Base-by-base conservation (phyloP, 2,888 invertebrate species). In the Syrphus vitripennis region DNA sequence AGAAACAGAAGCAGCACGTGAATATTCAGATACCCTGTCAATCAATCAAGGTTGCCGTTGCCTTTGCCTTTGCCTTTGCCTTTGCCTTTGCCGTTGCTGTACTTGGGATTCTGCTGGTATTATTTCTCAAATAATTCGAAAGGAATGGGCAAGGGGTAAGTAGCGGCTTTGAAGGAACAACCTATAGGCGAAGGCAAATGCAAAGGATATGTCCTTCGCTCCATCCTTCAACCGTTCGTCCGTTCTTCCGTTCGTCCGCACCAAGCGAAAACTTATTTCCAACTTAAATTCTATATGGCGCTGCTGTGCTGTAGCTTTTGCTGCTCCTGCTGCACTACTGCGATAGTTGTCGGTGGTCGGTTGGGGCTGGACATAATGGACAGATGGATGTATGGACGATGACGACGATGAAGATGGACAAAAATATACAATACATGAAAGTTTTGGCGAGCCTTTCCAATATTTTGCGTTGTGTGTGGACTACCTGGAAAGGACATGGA, bases 1-100 rank as follows among this genome's bases (percentile, higher is more conserved):
- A 82, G 77, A 70, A 82, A 65, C 86, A 82, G 86, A 59, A 86
- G 86, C 84, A 81, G 84, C 82, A 82, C 82, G 82, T 86, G 78
- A 86, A 86, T 86, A 82, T 86, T 82, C 82, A 82, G 86, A 86
- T 86, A 70, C 74, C 70, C 69, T 86, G 86, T 86, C 86, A 86
- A 86, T 86, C 86, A 86, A 86, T 86, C 86, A 86, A 86, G 86
- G 86, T 74, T 86, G 82, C 76, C 45, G 72, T 76, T 48, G 74
- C 59, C 72, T 19, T 40, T 12, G 40, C 40, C 40, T 14, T 40
- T 40, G n/a, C 40, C 14, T 40, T 70, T 79, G 78, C 72, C 29
- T 67, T 74, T 61, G 79, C 59, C 72, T 40, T 40, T 40, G 40
- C 40, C 14, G 1, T 72, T 72, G 81, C 75, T 24, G 67, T 76